Evolutionary conservation across 2,113 vertebrate species (phyloP), one percentile per base, ranked within the genome.

Genomic region (Phodopus roborovskii): DNA sequence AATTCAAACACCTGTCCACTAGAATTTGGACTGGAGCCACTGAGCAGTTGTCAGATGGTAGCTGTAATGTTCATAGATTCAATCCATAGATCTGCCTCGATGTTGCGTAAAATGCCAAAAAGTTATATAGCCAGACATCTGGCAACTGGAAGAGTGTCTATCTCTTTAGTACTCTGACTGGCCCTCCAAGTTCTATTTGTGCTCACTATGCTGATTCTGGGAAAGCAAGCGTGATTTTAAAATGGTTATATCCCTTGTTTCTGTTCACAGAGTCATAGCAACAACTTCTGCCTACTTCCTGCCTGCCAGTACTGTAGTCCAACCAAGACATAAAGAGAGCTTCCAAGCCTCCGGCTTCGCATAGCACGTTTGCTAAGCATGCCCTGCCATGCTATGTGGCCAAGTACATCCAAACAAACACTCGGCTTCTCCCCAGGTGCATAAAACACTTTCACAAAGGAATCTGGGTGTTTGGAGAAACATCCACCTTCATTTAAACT

Each of bases 21-120:
- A 98, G 98, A 98, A 98, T 94, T 98, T 98, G 98, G 98, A 97
- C 94, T 91, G 97, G 96, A 97, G 97, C 98, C 64, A 98, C 98
- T 96, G 97, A 98, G 98, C 98, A 98, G 98, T 98, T 99, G 98
- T 99, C 98, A 99, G 98, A 98, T 99, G 98, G 98, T 98, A 98
- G 98, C 98, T 98, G 97, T 98, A 98, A 98, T 97, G 98, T 98
- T 98, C 98, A 98, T 98, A 98, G 98, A 98, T 98, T 97, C 98
- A 98, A 96, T 98, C 98, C 98, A 98, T 98, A 98, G 98, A 98
- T 98, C 97, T 98, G 98, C 97, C 97, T 98, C 97, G 94, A 88
- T 94, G 95, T 97, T 97, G 97, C 96, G 97, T 90, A 97, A 94
- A 97, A 96, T 98, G 98, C 98, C 98, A 98, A 97, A 97, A 97